A percentile compares a stretch with the other conserved stretches of the same genome.
These are phyloP conservation scores for Stratiomys singularior DNA, from an alignment of 2,888 invertebrate species.

Conservation along the genomic window DNA sequence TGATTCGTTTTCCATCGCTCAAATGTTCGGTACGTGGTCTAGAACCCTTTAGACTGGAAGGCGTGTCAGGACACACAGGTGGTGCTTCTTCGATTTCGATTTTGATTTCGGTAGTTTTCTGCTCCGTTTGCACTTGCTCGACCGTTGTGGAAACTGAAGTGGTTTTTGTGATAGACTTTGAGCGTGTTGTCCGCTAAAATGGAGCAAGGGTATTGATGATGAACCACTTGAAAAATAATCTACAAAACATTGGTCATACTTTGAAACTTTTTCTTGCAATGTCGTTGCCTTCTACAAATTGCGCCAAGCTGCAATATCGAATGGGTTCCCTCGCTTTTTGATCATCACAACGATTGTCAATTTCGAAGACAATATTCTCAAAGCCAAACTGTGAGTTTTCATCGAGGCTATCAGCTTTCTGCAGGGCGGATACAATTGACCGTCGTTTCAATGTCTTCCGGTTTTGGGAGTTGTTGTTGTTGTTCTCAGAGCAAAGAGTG, in stretches of 20 bases:
- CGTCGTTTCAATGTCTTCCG: slow-evolving; percentile 63
- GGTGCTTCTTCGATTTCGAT: slow-evolving; percentile 47
- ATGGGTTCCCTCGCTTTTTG: slow-evolving; percentile 68
- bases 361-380: slow-evolving; percentile 77
- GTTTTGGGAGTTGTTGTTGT: slow-evolving; percentile 57
- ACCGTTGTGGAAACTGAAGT: slow-evolving; percentile 10
- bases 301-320: slow-evolving; percentile 81
- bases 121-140: not conserved
- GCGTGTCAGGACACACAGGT: slow-evolving; percentile 45
- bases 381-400: slow-evolving; percentile 72
- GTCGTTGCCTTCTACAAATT: slow-evolving; percentile 85
- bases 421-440: not conserved
- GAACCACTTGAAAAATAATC: not conserved
- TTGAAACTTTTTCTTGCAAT: slow-evolving; percentile 83
- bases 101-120: slow-evolving; percentile 42
- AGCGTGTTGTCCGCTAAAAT: slow-evolving; percentile 54
- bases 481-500: slow-evolving; percentile 69
- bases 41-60: slow-evolving; percentile 38
- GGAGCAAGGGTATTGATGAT: not conserved
- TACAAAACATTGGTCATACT: slow-evolving; percentile 56
- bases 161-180: slow-evolving; percentile 41
- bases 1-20: slow-evolving; percentile 62
- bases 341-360: slow-evolving; percentile 67
- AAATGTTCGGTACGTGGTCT: slow-evolving; percentile 57
- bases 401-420: slow-evolving; percentile 55